phyloP scores from a whole-genome alignment of 2,113 vertebrate genomes.

The Uropsilus gracilis region DNA sequence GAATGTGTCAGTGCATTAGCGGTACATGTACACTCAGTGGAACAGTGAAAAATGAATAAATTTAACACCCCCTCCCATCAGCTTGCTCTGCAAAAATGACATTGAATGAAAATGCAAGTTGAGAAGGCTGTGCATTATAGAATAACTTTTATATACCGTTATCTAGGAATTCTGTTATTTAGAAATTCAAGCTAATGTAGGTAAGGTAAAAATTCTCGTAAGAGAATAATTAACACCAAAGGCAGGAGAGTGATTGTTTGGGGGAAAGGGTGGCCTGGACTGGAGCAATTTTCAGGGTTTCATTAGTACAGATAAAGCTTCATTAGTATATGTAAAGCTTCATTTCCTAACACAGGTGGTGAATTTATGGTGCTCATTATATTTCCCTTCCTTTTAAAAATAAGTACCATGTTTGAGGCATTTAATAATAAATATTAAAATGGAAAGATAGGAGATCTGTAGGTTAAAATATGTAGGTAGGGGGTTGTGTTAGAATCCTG shows the following conservation, averaged over 20 bases:
- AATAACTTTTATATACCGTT: background rate
- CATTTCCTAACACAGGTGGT: background rate
- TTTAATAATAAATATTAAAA: constrained; percentile 6
- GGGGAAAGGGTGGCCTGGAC: background rate
- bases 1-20: background rate
- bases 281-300: background rate
- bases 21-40: background rate
- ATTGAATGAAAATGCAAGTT: background rate
- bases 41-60: background rate
- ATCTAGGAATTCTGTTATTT: background rate
- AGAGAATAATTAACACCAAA: background rate
- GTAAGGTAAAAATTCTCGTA: background rate
- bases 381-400: background rate
- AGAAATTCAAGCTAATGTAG: background rate
- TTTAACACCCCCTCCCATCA: background rate
- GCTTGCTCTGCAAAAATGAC: background rate
- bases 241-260: background rate
- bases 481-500: background rate
- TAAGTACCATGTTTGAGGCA: background rate
- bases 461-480: background rate
- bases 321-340: background rate
- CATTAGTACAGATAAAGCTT: background rate
- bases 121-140: background rate
- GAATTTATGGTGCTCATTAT: background rate
- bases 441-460: background rate